phyloP scores from a whole-genome alignment of 2,888 invertebrate species.

The Eumerus sabulonum region DNA sequence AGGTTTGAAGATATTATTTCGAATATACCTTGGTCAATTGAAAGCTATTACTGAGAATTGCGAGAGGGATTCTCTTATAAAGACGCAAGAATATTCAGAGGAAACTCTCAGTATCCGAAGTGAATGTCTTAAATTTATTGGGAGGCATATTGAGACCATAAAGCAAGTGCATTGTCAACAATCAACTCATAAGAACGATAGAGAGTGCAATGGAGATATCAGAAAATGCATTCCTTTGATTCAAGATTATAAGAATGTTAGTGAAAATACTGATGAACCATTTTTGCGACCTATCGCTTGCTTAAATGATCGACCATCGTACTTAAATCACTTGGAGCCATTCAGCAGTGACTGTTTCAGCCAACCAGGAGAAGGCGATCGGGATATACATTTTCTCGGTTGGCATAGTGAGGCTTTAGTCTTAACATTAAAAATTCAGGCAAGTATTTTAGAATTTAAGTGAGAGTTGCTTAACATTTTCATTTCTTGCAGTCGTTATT shows the following conservation, averaged over 20 bases:
- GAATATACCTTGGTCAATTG: conserved; percentile 82
- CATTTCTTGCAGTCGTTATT: conserved; percentile 76
- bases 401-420: conserved; percentile 76
- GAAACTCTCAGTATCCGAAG: conserved; percentile 75
- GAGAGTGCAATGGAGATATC: conserved; percentile 51
- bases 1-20: conserved; percentile 82
- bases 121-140: conserved; percentile 76
- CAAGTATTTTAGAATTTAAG: conserved; percentile 44
- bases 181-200: conserved; percentile 51
- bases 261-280: conserved; percentile 71
- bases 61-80: conserved; percentile 40
- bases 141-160: conserved; percentile 64
- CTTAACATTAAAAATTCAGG: conserved; percentile 75
- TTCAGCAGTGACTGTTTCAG: conserved; percentile 75
- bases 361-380: conserved; percentile 75
- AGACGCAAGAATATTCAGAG: conserved; percentile 36
- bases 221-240: conserved; percentile 74
- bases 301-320: conserved; percentile 75
- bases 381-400: conserved; percentile 74
- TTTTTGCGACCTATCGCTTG: conserved; percentile 76
- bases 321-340: conserved; percentile 76
- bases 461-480: no score
- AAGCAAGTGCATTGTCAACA: conserved; percentile 59
- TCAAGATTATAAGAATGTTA: conserved; percentile 75
- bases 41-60: conserved; percentile 73